Conservation (phyloP, 2,888 invertebrate genomes). For the Trachelus iudaicus region DNA sequence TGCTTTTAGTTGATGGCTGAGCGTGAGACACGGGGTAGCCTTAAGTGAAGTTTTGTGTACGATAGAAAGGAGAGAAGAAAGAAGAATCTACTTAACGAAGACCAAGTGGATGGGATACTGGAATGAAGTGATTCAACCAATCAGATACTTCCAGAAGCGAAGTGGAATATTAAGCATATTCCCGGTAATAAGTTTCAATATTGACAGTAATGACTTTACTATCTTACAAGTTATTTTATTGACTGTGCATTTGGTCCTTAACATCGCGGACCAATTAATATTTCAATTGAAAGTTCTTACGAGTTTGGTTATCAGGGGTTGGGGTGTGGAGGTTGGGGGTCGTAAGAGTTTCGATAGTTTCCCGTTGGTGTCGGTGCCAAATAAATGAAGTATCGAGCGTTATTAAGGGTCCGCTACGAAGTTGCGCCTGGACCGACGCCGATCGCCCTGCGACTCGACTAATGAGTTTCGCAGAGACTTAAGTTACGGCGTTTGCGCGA, state of each 20-base stretch:
- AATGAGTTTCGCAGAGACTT: neutral
- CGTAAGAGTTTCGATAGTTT: conserved; percentile 1
- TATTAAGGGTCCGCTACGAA: neutral
- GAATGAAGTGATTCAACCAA: neutral
- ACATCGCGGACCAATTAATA: conserved; percentile 51
- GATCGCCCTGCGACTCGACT: neutral
- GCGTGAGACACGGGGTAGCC: neutral
- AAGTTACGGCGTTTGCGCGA: neutral
- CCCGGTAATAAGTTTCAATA: conserved; percentile 17
- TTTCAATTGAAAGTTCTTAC: conserved; percentile 54
- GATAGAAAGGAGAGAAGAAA: neutral
- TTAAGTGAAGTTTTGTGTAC: neutral
- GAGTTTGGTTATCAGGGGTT: neutral
- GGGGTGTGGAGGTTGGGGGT: neutral
- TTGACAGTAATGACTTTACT: conserved; percentile 44
- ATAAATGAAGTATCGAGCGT: conserved; percentile 5
- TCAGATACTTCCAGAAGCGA: neutral
- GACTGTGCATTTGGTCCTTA: conserved; percentile 4
- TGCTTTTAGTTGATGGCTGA: neutral
- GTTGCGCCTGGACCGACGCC: neutral
- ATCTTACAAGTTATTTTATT: conserved; percentile 33
- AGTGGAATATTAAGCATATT: neutral
- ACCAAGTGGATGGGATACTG: neutral
- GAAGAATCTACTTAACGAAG: neutral
- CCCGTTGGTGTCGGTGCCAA: neutral